A percentile compares a stretch with the other conserved stretches of the same genome.
phyloP scores from a whole-genome alignment of 1,140 invertebrate genomes.

The Cepaea nemoralis region DNA sequence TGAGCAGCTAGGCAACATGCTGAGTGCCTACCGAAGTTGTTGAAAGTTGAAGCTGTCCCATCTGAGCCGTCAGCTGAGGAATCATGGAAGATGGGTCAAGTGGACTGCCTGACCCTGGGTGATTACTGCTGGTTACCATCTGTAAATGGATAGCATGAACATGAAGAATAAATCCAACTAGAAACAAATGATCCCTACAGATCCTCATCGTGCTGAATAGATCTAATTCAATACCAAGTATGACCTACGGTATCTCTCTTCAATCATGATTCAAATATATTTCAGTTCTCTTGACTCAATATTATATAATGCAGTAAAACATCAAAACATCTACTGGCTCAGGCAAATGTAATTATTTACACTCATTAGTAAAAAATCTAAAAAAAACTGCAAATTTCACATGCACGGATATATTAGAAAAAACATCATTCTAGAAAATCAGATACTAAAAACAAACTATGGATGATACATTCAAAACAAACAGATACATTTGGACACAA shows the following conservation, averaged over 20 bases:
- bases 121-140: slow-evolving; percentile 36
- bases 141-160: slow-evolving; percentile 32
- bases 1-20: slow-evolving; percentile 32
- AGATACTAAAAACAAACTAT: too few relatives aligned
- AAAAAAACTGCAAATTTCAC: too few relatives aligned
- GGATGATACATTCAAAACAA: too few relatives aligned
- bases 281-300: too few relatives aligned
- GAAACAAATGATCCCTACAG: background rate
- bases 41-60: slow-evolving; percentile 40
- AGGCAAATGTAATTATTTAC: too few relatives aligned
- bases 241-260: background rate
- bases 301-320: too few relatives aligned
- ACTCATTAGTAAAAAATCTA: too few relatives aligned
- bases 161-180: background rate
- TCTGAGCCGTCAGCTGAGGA: slow-evolving; percentile 39
- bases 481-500: too few relatives aligned
- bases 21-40: slow-evolving; percentile 38
- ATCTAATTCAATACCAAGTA: background rate
- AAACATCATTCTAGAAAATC: too few relatives aligned
- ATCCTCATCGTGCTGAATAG: background rate
- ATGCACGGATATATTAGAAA: too few relatives aligned
- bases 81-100: slow-evolving; percentile 37
- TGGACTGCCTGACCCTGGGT: slow-evolving; percentile 28
- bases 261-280: too few relatives aligned
- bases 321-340: too few relatives aligned